These are phyloP conservation scores for Oplegnathus fasciatus DNA, from an alignment of 2,113 vertebrate genomes.

Conservation along the genomic window DNA sequence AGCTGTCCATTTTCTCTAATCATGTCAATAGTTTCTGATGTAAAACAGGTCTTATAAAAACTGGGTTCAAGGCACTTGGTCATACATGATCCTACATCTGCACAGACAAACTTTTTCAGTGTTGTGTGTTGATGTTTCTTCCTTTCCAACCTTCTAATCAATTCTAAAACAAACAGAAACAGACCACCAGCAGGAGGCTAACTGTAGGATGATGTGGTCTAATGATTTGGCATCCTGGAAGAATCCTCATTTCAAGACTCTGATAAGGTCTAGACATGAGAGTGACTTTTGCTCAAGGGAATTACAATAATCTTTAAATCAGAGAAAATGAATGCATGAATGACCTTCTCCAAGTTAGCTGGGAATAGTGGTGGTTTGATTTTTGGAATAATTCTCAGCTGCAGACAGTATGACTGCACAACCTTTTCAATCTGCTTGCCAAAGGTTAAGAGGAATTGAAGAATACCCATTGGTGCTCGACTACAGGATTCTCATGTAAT, in stretches of 20 bases:
- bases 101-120: not conserved
- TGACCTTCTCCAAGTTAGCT: conserved; percentile 21
- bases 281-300: not conserved
- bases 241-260: not conserved
- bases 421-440: conserved; percentile 25
- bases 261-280: not conserved
- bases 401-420: not conserved
- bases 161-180: not conserved
- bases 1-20: not conserved
- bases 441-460: conserved; percentile 30
- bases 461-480: not conserved
- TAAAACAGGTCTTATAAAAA: not conserved
- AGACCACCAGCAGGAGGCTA: not conserved
- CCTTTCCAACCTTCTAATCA: not conserved
- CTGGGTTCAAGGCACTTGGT: not conserved
- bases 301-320: conserved; percentile 1
- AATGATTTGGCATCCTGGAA: not conserved
- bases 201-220: not conserved
- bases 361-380: not conserved
- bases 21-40: not conserved
- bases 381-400: conserved; percentile 6
- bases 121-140: not conserved
- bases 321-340: conserved; percentile 13
- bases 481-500: not conserved
- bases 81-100: not conserved